phyloP scores from a whole-genome alignment of 1,140 invertebrate species.

The Contarinia nasturtii region DNA sequence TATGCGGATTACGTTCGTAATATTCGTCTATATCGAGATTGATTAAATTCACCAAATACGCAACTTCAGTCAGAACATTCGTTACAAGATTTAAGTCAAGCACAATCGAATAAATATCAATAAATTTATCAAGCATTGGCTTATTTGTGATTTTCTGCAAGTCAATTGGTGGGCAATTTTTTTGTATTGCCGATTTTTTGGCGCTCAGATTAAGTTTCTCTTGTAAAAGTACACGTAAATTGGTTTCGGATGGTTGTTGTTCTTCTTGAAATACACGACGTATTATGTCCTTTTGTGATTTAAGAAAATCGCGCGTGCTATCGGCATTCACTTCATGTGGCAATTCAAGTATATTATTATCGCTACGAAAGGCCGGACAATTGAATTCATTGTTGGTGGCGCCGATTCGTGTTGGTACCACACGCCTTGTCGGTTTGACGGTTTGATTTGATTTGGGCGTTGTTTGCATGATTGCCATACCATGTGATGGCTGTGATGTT shows the following conservation, averaged over 20 bases:
- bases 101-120: slow-evolving; percentile 13
- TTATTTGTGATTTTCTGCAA: background rate
- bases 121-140: slow-evolving; percentile 7
- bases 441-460: slow-evolving; percentile 1
- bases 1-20: background rate
- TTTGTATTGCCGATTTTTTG: background rate
- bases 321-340: slow-evolving; percentile 8
- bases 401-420: slow-evolving; percentile 15
- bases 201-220: background rate
- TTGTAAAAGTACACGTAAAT: background rate
- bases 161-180: background rate
- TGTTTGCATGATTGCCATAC: too few species aligned
- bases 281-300: background rate
- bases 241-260: background rate
- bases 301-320: background rate
- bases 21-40: slow-evolving; percentile 8
- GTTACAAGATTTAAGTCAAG: slow-evolving; percentile 16
- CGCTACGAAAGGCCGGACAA: slow-evolving; percentile 15
- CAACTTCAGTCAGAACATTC: slow-evolving; percentile 17
- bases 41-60: slow-evolving; percentile 15
- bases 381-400: slow-evolving; percentile 5
- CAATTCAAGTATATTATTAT: slow-evolving; percentile 17
- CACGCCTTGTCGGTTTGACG: slow-evolving; percentile 15
- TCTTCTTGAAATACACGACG: slow-evolving; percentile 3
- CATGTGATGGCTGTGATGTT: too few species aligned